Conservation (phyloP, 2,797 vertebrate genomes). For the Sus cebifrons region DNA sequence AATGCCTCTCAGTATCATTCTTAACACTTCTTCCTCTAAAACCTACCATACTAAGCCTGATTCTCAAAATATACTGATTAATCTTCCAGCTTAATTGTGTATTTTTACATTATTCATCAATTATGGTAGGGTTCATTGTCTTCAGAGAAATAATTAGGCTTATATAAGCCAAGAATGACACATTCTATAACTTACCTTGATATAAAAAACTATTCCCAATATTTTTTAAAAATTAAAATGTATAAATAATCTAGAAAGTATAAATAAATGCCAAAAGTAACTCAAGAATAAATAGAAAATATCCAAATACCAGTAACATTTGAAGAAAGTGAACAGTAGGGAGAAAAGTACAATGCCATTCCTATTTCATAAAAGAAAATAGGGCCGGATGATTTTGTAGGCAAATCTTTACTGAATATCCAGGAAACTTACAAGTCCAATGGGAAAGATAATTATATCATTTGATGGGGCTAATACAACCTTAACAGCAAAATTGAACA, state of each 20-base stretch:
- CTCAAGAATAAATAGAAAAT: conserved; percentile 17
- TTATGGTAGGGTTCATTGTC: not conserved
- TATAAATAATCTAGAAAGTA: not conserved
- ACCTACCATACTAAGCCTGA: not conserved
- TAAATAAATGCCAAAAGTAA: not conserved
- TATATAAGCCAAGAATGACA: not conserved
- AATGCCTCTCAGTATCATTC: not conserved
- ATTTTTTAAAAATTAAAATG: conserved; percentile 21
- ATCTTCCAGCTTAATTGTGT: not conserved
- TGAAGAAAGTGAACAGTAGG: not conserved
- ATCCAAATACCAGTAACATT: not conserved
- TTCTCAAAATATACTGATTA: not conserved
- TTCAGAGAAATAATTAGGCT: not conserved
- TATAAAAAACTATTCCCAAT: not conserved
- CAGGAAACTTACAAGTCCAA: not conserved
- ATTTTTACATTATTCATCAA: not conserved
- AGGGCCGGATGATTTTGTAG: not conserved
- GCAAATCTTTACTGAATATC: conserved; percentile 19
- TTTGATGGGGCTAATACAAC: conserved; percentile 12
- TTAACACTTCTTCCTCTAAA: not conserved
- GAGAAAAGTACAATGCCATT: not conserved
- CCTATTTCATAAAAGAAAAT: conserved; percentile 12
- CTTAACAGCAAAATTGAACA: conserved; percentile 10
- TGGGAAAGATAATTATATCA: not conserved
- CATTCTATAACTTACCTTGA: not conserved